phyloP scores from a whole-genome alignment of 2,797 vertebrate species.

The Hemitrygon akajei region DNA sequence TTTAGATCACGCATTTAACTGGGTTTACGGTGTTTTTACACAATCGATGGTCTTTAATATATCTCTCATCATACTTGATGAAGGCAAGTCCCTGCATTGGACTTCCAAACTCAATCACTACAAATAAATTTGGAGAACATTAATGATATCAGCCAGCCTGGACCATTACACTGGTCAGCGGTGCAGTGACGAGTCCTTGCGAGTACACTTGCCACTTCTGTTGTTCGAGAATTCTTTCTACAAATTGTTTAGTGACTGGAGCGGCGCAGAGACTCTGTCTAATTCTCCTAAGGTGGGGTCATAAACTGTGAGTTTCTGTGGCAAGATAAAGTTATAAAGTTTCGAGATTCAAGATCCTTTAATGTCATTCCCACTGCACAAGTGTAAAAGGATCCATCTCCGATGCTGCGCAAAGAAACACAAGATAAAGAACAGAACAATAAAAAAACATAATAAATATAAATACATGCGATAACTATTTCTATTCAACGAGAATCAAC shows the following conservation, averaged over 20 bases:
- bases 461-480: too few species aligned
- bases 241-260: neutral
- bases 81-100: neutral
- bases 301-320: neutral
- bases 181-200: too few species aligned
- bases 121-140: too few species aligned
- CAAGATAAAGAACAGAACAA: too few species aligned
- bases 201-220: neutral
- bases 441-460: too few species aligned
- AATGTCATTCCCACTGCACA: too few species aligned
- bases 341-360: too few species aligned
- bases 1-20: neutral
- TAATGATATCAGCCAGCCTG: neutral
- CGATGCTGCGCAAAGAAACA: too few species aligned
- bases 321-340: neutral
- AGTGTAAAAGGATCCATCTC: too few species aligned
- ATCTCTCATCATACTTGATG: neutral
- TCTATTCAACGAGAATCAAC: neutral
- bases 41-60: neutral
- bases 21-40: neutral
- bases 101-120: too few species aligned
- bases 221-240: neutral
- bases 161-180: neutral
- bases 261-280: too few species aligned
- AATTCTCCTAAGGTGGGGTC: neutral